phyloP scores from a whole-genome alignment of 2,888 invertebrate genomes.

The Eilema griseolum region DNA sequence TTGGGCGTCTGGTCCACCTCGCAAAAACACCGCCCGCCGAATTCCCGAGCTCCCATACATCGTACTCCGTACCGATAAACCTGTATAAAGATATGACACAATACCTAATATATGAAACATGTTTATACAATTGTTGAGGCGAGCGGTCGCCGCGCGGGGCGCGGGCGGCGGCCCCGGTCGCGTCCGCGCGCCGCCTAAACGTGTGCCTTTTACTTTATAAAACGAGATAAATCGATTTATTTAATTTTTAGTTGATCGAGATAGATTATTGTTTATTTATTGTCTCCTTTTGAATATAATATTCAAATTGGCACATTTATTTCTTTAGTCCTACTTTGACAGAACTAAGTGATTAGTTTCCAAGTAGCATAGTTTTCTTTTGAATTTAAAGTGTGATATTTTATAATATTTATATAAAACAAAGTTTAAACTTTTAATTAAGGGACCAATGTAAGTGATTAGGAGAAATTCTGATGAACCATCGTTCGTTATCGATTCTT shows the following conservation, averaged over 20 bases:
- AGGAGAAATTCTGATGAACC: constrained; percentile 84
- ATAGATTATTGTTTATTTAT: constrained; percentile 86
- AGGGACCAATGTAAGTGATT: constrained; percentile 86
- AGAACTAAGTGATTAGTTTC: constrained; percentile 84
- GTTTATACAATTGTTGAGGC: constrained; percentile 60
- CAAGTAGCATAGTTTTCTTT: constrained; percentile 83
- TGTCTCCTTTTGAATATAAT: constrained; percentile 82
- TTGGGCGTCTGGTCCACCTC: constrained; percentile 64
- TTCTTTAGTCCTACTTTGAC: constrained; percentile 84
- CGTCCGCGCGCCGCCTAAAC: constrained; percentile 63
- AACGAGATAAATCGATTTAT: constrained; percentile 82
- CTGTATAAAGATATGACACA: constrained; percentile 71
- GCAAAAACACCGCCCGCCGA: constrained; percentile 75
- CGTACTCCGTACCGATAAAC: constrained; percentile 57
- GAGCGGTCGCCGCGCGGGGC: constrained; percentile 56
- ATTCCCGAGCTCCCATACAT: constrained; percentile 72
- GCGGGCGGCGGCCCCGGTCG: constrained; percentile 57
- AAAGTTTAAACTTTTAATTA: constrained; percentile 86
- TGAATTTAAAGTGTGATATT: constrained; percentile 87
- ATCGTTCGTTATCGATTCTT: constrained; percentile 73
- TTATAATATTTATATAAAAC: constrained; percentile 85
- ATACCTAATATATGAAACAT: constrained; percentile 66
- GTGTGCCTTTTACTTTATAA: constrained; percentile 84
- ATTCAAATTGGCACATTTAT: constrained; percentile 85
- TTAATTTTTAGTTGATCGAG: constrained; percentile 85